Evolutionary conservation across 2,113 vertebrate species (phyloP).

Genomic region (Phaethornis superciliosus): DNA sequence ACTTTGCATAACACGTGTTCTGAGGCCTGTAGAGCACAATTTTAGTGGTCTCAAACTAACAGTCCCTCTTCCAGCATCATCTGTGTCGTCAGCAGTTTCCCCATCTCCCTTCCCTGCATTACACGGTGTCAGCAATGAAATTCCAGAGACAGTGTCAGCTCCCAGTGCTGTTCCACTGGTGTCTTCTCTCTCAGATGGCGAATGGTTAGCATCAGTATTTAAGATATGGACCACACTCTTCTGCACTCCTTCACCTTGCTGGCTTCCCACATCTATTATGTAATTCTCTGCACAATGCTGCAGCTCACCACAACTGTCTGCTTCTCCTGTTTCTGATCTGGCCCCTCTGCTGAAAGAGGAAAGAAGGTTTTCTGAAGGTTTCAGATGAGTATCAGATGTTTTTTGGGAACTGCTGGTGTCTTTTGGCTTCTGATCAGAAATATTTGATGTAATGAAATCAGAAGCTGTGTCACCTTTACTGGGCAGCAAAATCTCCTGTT

Average conservation of each 20-base stretch:
- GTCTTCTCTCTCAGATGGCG: background rate
- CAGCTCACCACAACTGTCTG: background rate
- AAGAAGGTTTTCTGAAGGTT: background rate
- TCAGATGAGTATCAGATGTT: background rate
- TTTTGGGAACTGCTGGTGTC: background rate
- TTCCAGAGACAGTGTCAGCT: constrained; percentile 13
- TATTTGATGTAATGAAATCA: background rate
- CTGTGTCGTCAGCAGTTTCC: background rate
- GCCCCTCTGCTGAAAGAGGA: background rate
- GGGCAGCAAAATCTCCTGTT: background rate
- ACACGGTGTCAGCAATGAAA: background rate
- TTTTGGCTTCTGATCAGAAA: constrained; percentile 31
- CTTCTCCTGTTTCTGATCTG: constrained; percentile 32
- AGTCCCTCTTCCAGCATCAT: background rate
- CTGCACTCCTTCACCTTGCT: background rate
- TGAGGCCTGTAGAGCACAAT: constrained; percentile 46
- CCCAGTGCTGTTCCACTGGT: background rate
- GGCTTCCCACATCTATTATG: background rate
- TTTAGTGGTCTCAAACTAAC: constrained; percentile 29
- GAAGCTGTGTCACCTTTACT: constrained; percentile 18
- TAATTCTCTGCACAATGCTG: background rate
- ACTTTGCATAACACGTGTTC: constrained; percentile 38
- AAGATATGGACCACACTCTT: background rate
- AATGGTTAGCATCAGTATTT: background rate
- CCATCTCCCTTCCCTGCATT: background rate